Conservation (phyloP, 2,888 invertebrate genomes). For the Nomada fucata region DNA sequence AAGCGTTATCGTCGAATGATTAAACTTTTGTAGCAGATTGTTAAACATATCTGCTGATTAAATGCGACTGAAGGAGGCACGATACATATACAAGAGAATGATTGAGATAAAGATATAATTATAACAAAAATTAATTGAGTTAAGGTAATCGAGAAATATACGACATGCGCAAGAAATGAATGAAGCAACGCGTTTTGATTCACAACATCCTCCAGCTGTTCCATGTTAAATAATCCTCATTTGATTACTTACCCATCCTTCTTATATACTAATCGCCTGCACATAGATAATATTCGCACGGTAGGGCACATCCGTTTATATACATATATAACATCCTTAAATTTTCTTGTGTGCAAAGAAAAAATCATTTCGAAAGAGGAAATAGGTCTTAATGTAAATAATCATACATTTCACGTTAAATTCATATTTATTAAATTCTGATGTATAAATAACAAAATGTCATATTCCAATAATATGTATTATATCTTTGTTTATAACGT, state of each 20-base stretch:
- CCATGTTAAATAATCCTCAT: too few relatives aligned
- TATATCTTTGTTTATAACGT: slow-evolving; percentile 36
- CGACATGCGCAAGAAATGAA: slow-evolving; percentile 80
- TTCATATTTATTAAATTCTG: slow-evolving; percentile 54
- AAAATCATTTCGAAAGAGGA: neutral
- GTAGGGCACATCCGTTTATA: too few relatives aligned
- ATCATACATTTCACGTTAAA: slow-evolving; percentile 23
- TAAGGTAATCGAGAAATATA: slow-evolving; percentile 82
- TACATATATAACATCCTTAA: too few relatives aligned
- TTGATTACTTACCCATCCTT: too few relatives aligned
- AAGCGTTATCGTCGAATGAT: slow-evolving; percentile 61
- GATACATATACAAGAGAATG: slow-evolving; percentile 73
- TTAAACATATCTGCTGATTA: slow-evolving; percentile 66
- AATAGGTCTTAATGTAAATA: neutral
- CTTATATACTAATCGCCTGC: too few relatives aligned
- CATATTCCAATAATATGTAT: slow-evolving; percentile 43
- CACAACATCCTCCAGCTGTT: slow-evolving; percentile 1
- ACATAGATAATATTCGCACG: too few relatives aligned
- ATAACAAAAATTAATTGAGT: slow-evolving; percentile 77
- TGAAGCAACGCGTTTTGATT: slow-evolving; percentile 48
- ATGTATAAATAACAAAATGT: slow-evolving; percentile 54
- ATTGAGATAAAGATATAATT: slow-evolving; percentile 78
- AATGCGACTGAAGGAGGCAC: slow-evolving; percentile 65
- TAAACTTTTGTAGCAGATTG: slow-evolving; percentile 60
- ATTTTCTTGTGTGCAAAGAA: neutral